phyloP scores from a whole-genome alignment of 2,113 vertebrate genomes.

The Lonchura striata region DNA sequence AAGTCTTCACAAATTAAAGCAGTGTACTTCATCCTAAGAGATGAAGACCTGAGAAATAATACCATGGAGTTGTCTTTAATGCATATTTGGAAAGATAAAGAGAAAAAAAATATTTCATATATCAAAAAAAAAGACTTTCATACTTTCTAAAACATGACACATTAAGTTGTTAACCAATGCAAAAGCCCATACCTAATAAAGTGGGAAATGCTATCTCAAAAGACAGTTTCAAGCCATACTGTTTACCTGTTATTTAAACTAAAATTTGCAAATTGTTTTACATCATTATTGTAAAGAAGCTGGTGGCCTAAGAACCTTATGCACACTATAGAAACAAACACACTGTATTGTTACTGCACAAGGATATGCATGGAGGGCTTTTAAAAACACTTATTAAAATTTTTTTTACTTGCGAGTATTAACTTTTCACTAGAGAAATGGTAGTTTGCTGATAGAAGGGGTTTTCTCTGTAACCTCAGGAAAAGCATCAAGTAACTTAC shows the following conservation, averaged over 20 bases:
- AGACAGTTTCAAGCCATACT: not conserved
- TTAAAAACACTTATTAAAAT: not conserved
- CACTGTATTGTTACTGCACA: not conserved
- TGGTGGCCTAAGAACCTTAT: not conserved
- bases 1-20: constrained; percentile 11
- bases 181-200: not conserved
- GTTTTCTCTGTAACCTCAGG: not conserved
- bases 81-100: not conserved
- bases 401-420: not conserved
- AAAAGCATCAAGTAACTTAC: not conserved
- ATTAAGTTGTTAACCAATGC: not conserved
- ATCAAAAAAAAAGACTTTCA: not conserved
- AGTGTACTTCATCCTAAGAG: not conserved
- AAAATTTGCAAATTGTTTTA: not conserved
- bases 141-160: accelerated
- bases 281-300: not conserved
- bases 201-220: not conserved
- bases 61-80: not conserved
- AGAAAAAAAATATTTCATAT: not conserved
- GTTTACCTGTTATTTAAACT: not conserved
- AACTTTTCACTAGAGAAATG: not conserved
- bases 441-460: not conserved
- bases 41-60: not conserved
- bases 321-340: not conserved
- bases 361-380: not conserved